Percentiles rank a stretch among this genome's conserved stretches.
These are phyloP conservation scores for Butorides virescens DNA, from an alignment of 2,113 vertebrate species.

Conservation along the genomic window DNA sequence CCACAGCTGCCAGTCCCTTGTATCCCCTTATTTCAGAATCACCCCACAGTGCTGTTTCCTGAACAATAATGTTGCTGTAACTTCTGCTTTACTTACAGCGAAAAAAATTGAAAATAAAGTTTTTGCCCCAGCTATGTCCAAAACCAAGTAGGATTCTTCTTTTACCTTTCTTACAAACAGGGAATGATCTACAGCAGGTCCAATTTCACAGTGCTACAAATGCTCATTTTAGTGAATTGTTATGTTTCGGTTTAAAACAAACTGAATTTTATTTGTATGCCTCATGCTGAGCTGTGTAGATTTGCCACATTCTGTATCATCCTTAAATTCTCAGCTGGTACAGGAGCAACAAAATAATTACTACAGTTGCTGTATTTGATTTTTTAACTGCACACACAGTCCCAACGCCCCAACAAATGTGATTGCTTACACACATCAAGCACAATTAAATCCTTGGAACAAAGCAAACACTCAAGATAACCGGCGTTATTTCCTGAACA, in stretches of 20 bases:
- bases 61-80: fast-evolving
- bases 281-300: not conserved
- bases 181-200: not conserved
- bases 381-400: not conserved
- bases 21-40: not conserved
- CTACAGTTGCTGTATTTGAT: not conserved
- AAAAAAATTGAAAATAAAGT: not conserved
- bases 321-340: not conserved
- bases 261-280: not conserved
- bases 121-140: not conserved
- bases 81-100: not conserved
- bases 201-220: not conserved
- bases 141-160: not conserved
- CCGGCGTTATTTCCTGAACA: not conserved
- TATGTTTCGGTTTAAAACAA: not conserved
- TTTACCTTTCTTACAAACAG: not conserved
- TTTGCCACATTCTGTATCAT: not conserved
- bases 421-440: not conserved
- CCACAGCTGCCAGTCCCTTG: not conserved
- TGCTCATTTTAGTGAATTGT: not conserved
- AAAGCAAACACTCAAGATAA: not conserved
- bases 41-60: not conserved
- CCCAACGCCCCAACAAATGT: not conserved
- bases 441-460: not conserved
- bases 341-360: not conserved